A percentile compares a stretch with the other conserved stretches of the same genome.
Conservation (phyloP, 2,888 invertebrate species). For the Drosophila affinis region DNA sequence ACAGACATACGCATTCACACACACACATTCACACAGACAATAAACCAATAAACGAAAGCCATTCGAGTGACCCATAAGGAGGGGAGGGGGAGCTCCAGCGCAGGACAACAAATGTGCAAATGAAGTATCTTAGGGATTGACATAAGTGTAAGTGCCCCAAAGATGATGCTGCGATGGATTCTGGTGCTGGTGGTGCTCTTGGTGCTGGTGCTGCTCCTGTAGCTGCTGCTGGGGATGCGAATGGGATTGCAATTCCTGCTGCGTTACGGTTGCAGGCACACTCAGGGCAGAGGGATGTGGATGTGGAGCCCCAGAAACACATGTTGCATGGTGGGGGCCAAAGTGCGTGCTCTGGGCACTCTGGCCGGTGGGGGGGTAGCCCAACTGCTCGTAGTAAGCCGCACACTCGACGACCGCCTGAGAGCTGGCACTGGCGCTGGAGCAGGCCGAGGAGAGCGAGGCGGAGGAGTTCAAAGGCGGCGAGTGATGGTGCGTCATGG, state of each 20-base stretch:
- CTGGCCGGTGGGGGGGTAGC: constrained; percentile 36
- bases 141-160: constrained; percentile 81
- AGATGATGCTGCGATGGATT: constrained; percentile 72
- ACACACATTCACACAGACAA: constrained; percentile 59
- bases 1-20: constrained; percentile 14
- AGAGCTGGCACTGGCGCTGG: constrained; percentile 70
- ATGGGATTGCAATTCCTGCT: constrained; percentile 16
- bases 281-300: constrained; percentile 28
- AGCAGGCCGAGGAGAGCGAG: constrained; percentile 71
- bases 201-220: constrained; percentile 56
- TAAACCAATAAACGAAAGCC: constrained; percentile 68
- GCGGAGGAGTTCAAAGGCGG: constrained; percentile 73
- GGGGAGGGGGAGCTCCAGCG: constrained; percentile 31
- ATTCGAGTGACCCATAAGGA: constrained; percentile 54
- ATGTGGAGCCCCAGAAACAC: background rate
- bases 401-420: constrained; percentile 62
- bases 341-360: constrained; percentile 25
- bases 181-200: constrained; percentile 56
- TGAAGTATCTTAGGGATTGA: constrained; percentile 79
- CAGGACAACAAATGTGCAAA: constrained; percentile 60
- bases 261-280: constrained; percentile 26
- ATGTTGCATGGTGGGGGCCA: constrained; percentile 20
- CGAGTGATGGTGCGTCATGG: constrained; percentile 74
- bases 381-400: constrained; percentile 67
- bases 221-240: constrained; percentile 49